phyloP scores from a whole-genome alignment of 2,113 vertebrate species.

The Pachyramphus minor region DNA sequence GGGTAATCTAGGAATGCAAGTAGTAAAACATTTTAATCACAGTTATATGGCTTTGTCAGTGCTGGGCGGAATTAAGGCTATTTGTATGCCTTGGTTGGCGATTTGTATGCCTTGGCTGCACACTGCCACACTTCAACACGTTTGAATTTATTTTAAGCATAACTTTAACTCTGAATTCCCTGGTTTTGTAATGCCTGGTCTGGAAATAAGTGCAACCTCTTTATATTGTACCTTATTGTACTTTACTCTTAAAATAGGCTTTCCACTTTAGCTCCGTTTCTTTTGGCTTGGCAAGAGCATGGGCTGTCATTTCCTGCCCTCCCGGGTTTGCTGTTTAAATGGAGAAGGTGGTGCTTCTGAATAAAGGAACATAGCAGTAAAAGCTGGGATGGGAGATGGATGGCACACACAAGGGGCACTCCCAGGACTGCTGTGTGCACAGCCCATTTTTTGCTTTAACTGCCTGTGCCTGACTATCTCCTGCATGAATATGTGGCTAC shows the following conservation, averaged over 20 bases:
- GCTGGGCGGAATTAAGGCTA: constrained; percentile 16
- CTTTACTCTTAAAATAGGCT: constrained; percentile 3
- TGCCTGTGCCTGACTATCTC: not conserved
- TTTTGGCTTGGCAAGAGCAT: not conserved
- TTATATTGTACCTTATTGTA: not conserved
- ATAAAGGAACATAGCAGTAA: not conserved
- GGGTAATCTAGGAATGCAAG: constrained; percentile 27
- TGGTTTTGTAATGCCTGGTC: not conserved
- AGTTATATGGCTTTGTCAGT: constrained; percentile 29
- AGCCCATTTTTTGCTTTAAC: not conserved
- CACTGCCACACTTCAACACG: constrained; percentile 24
- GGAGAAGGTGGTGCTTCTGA: not conserved
- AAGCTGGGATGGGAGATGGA: not conserved
- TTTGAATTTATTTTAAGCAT: constrained; percentile 37
- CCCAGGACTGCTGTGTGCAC: not conserved
- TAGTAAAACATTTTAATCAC: constrained; percentile 38
- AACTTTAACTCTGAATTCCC: constrained; percentile 41
- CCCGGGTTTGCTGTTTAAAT: not conserved
- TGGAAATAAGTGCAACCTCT: not conserved
- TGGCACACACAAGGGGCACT: not conserved
- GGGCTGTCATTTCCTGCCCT: constrained; percentile 19
- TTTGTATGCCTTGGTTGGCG: constrained; percentile 30
- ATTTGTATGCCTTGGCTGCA: constrained; percentile 24
- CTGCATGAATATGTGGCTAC: not conserved
- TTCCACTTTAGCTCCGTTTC: not conserved